phyloP scores from a whole-genome alignment of 2,797 vertebrate genomes.

The Xenentodon cancila region DNA sequence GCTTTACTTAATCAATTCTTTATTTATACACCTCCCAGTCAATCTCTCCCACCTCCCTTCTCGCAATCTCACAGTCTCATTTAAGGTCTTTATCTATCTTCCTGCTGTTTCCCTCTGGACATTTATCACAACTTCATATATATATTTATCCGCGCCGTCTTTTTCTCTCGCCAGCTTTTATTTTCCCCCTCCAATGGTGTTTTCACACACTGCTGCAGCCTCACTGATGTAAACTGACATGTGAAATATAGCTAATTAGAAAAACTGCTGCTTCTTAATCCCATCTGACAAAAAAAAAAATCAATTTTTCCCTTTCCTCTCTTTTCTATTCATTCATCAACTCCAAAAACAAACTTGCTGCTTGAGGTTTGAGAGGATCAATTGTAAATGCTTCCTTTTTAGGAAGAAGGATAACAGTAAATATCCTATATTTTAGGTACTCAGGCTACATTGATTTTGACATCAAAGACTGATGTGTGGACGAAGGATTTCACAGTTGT shows the following conservation, averaged over 20 bases:
- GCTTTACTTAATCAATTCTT: slow-evolving; percentile 9
- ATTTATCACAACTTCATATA: slow-evolving; percentile 17
- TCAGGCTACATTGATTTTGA: slow-evolving; percentile 38
- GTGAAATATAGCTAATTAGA: slow-evolving; percentile 78
- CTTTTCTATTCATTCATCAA: slow-evolving; percentile 55
- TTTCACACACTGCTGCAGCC: slow-evolving; percentile 30
- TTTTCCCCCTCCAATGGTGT: slow-evolving; percentile 13
- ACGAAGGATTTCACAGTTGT: slow-evolving; percentile 16
- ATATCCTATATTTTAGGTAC: slow-evolving; percentile 46
- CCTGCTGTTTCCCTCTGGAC: slow-evolving; percentile 12
- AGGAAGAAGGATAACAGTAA: slow-evolving; percentile 28
- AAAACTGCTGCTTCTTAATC: slow-evolving; percentile 63
- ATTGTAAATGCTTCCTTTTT: slow-evolving; percentile 57
- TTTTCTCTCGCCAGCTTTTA: not conserved
- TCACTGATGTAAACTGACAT: slow-evolving; percentile 73
- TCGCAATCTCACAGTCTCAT: slow-evolving; percentile 10
- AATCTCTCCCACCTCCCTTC: slow-evolving; percentile 10
- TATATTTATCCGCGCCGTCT: not conserved
- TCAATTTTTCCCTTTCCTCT: slow-evolving; percentile 32
- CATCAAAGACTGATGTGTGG: slow-evolving; percentile 25
- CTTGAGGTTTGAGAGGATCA: slow-evolving; percentile 54
- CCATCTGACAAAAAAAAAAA: slow-evolving; percentile 71
- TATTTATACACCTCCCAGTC: slow-evolving; percentile 18
- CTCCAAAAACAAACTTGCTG: slow-evolving; percentile 60
- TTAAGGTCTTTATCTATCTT: slow-evolving; percentile 21